These are phyloP conservation scores for Sebastes flavidus DNA, from an alignment of 2,797 vertebrate genomes.

Conservation along the genomic window DNA sequence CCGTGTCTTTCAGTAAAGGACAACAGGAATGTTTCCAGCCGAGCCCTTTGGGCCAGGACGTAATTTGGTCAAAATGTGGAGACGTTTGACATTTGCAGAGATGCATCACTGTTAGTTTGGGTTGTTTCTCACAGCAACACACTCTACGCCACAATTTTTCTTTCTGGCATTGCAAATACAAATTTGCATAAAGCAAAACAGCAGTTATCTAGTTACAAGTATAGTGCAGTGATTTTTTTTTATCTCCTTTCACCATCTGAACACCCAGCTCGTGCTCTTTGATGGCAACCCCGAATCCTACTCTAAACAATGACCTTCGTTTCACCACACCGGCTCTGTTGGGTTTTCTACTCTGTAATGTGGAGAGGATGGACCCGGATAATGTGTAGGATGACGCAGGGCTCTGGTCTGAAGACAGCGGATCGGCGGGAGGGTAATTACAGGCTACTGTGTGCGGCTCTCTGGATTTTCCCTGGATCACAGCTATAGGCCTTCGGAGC, in stretches of 20 bases:
- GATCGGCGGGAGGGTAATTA: slow-evolving; percentile 74
- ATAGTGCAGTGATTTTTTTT: slow-evolving; percentile 16
- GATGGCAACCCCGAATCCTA: slow-evolving; percentile 54
- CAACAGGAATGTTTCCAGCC: slow-evolving; percentile 54
- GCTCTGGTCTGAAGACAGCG: slow-evolving; percentile 68
- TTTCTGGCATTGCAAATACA: slow-evolving; percentile 4
- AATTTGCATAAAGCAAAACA: slow-evolving; percentile 37
- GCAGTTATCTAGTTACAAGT: slow-evolving; percentile 35
- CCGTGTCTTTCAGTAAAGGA: slow-evolving; percentile 57
- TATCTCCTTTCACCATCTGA: slow-evolving; percentile 51
- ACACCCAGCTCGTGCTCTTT: slow-evolving; percentile 42
- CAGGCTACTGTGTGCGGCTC: slow-evolving; percentile 72
- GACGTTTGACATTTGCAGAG: slow-evolving; percentile 73
- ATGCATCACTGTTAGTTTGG: slow-evolving; percentile 40
- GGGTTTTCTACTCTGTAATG: slow-evolving; percentile 61
- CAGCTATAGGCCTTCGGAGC: slow-evolving; percentile 51
- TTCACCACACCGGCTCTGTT: slow-evolving; percentile 57
- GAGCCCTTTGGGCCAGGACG: slow-evolving; percentile 57
- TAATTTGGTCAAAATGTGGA: slow-evolving; percentile 45
- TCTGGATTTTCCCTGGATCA: slow-evolving; percentile 70
- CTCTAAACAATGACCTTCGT: slow-evolving; percentile 65
- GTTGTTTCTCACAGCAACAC: slow-evolving; percentile 15
- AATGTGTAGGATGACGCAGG: slow-evolving; percentile 70
- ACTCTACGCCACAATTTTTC: neutral
- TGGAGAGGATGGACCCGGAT: slow-evolving; percentile 69